Conservation (phyloP, 2,113 vertebrate genomes). For the Coregonus clupeaformis region DNA sequence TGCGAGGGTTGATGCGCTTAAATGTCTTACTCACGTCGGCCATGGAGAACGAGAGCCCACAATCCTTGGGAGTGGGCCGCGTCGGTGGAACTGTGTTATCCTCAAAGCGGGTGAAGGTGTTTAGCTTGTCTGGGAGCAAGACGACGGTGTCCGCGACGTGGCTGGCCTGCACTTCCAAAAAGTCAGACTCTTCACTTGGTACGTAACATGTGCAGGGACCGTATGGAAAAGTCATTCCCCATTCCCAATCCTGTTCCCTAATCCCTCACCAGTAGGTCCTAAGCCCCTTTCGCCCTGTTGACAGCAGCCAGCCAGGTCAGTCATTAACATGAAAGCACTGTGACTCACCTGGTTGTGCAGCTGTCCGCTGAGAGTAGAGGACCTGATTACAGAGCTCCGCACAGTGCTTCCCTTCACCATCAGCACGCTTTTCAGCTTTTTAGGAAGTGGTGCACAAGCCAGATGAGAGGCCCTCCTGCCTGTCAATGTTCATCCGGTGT, state of each 20-base stretch:
- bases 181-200: constrained; percentile 21
- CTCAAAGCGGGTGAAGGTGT: no score
- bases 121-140: no score
- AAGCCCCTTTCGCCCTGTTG: constrained; percentile 44
- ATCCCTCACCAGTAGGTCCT: constrained; percentile 45
- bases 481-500: background rate
- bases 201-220: constrained; percentile 36
- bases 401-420: constrained; percentile 16
- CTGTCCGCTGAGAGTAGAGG: constrained; percentile 47
- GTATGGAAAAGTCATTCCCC: constrained; percentile 48
- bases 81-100: no score
- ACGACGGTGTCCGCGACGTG: no score
- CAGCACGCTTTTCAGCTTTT: constrained; percentile 18
- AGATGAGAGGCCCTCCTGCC: constrained; percentile 43
- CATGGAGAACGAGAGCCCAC: no score
- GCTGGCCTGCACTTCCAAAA: background rate
- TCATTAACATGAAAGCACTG: constrained; percentile 68
- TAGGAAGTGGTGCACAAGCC: background rate
- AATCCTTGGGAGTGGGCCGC: no score
- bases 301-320: constrained; percentile 55
- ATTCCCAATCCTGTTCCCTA: constrained; percentile 48
- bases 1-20: no score
- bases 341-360: constrained; percentile 67
- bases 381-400: constrained; percentile 61
- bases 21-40: no score